Base-by-base conservation (phyloP, 1,140 invertebrate species). In the Trichomalopsis sarcophagae region DNA sequence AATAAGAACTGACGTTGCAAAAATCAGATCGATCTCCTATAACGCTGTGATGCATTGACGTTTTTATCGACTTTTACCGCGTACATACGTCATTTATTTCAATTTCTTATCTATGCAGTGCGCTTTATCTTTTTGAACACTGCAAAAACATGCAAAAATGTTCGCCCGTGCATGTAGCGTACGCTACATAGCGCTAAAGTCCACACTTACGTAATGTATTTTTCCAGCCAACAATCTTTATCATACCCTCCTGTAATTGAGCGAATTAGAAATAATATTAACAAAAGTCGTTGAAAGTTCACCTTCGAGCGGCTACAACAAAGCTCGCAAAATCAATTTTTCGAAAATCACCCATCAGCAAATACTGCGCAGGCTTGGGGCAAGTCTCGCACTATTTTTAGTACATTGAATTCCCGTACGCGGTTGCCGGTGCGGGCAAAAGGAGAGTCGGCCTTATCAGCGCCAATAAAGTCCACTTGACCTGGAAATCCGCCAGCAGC, bases 381-480 rank as follows among this genome's bases (percentile, higher is more conserved):
- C 71, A 23, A 11, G 76, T 21, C 33, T 3, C 2, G 27, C 79
- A 77, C 80, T 86, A 82, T 73, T 82, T 85, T 82, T 78, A 86
- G 74, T 79, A 62, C 66, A 86, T 86, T 86, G 84, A 86, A 86
- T 85, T 81, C 77, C n/a, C 55, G n/a, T 33, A 17, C 74, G 14
- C 9, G 9, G 36, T 9, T 6, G 68, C 36, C 33, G 7, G 69
- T 44, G n/a, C 50, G 82, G 33, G 30, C 10, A 5, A 47, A 50
- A 71, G 80, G n/a, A 69, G 40, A 21, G 66, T 27, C 13, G 21
- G 79, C 33, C 80, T 82, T 82, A 86, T 86, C 84, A 82, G 74
- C 79, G 47, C 68, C 74, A 86, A 86, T 86, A 86, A 86, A 86
- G 74, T 82, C 84, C 80, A 86, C 74, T 86, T 86, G 84, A 86